Base-by-base conservation (phyloP, 2,888 invertebrate genomes). In the Agriopis leucophaearia region DNA sequence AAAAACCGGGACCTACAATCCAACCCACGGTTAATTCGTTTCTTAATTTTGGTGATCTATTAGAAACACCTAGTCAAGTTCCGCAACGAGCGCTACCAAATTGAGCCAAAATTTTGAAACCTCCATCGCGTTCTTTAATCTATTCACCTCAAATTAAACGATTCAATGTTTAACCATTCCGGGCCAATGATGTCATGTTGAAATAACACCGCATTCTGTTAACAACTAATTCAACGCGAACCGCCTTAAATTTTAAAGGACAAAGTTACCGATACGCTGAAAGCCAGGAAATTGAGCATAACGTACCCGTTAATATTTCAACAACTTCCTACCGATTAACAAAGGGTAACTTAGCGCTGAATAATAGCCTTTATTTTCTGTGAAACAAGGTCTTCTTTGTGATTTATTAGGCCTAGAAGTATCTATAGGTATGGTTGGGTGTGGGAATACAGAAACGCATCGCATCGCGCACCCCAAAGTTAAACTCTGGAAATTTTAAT, bases 201-300 rank as follows among this genome's bases (percentile, higher is more conserved):
- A 66, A 66, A 60, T 67, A 54, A 42, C 40, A 63, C 69, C 63
- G 64, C 59, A 63, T 60, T 40, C 67, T 60, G 70, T 63, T 66
- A 69, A 78, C 75, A 78, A 81, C 76, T 78, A 80, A 84, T 81
- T 81, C 76, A 77, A 75, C 76, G 58, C 74, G 77, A 81, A 78
- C 76, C 78, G 71, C 81, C 81, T 83, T 84, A 84, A 83, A 83
- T 81, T 84, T 84, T 78, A 84, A 81, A 88, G 86, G 88, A 85
- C 86, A 84, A 86, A 87, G 87, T 87, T 87, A 87, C 87, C 89
- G 87, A 89, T 88, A 87, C 85, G 88, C 87, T 88, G 89, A 90
- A 88, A 89, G 88, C 88, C 89, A 89, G 91, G 91, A 92, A 92
- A 92, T 92, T 92, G 92, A 88, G 91, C 91, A 91, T 91, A 90